Base-by-base conservation (phyloP, 2,888 invertebrate genomes). In the Aporophyla lueneburgensis region DNA sequence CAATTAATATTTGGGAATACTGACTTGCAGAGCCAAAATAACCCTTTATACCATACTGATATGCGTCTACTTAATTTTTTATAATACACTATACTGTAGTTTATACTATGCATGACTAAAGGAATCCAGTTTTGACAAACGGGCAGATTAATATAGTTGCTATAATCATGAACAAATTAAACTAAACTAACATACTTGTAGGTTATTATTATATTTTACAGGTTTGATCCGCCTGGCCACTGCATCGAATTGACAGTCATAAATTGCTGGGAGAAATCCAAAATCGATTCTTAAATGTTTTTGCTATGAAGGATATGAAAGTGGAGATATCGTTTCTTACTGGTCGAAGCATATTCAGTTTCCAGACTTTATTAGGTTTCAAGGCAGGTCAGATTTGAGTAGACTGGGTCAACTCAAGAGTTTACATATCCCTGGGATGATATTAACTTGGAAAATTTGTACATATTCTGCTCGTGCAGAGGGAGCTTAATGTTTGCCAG, bases 71-170 rank as follows among this genome's bases (percentile, higher is more conserved):
- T n/a, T 21, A 16, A 56, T 5, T 40, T 75, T 16, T n/a, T 46
- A 53, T 4, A 49, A 49, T 2, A n/a, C 4, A 27, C 2, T 33
- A 5, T 33, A 46, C 6, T 24, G 40, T 7, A 21, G 40, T 65
- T 65, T 53, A 54, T n/a, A 5, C 40, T 66, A 7, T 67, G 21
- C 46, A 33, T 0, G 9, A 33, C 24, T 14, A 6, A 46, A 49
- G 27, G 21, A 4, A 7, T 49, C 2, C 70, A 75, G 70, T 81
- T 83, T 76, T 85, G 81, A 76, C 76, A 76, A 81, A 66, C 9
- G 54, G 63, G 51, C 1, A 24, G 16, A 46, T 70, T 53, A 27
- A 40, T 53, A 71, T 33, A 70, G 6, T 24, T 56, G 14, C 27
- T 61, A 53, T 67, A 61, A 54, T 66, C 75, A 76, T 71, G 54